A percentile compares a stretch with the other conserved stretches of the same genome.
Conservation (phyloP, 2,113 vertebrate species). For the Barbus barbus region DNA sequence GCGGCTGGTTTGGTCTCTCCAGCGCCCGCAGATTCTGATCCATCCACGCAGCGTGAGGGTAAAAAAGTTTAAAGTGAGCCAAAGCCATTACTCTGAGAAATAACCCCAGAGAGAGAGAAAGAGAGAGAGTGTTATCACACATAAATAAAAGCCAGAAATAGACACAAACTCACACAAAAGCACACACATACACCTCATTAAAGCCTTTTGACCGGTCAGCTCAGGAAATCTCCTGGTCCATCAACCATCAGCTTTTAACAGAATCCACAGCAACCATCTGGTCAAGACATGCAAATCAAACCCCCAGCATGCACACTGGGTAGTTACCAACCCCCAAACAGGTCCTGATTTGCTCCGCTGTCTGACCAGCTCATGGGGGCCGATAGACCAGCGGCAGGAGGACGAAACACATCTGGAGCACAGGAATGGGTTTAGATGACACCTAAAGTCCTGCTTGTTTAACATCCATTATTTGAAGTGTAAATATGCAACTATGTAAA, state of each 20-base stretch:
- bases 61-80: constrained; percentile 76
- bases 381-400: constrained; percentile 82
- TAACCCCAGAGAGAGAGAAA: constrained; percentile 50
- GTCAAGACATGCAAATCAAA: constrained; percentile 32
- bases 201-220: not conserved
- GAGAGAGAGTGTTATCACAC: not conserved
- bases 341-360: constrained; percentile 87
- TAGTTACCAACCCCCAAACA: constrained; percentile 95
- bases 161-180: constrained; percentile 12
- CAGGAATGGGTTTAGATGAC: not conserved
- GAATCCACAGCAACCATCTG: constrained; percentile 30
- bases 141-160: not conserved
- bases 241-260: not conserved
- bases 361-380: constrained; percentile 87
- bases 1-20: constrained; percentile 79
- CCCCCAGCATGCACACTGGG: constrained; percentile 22
- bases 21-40: constrained; percentile 87
- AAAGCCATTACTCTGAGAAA: constrained; percentile 62
- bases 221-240: not conserved
- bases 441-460: not conserved
- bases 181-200: constrained; percentile 40
- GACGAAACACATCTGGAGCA: constrained; percentile 85
- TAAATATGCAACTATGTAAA: not conserved
- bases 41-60: constrained; percentile 81
- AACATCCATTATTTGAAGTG: not conserved